These are phyloP conservation scores for Dilophus febrilis DNA, from an alignment of 2,888 invertebrate species.

Conservation along the genomic window DNA sequence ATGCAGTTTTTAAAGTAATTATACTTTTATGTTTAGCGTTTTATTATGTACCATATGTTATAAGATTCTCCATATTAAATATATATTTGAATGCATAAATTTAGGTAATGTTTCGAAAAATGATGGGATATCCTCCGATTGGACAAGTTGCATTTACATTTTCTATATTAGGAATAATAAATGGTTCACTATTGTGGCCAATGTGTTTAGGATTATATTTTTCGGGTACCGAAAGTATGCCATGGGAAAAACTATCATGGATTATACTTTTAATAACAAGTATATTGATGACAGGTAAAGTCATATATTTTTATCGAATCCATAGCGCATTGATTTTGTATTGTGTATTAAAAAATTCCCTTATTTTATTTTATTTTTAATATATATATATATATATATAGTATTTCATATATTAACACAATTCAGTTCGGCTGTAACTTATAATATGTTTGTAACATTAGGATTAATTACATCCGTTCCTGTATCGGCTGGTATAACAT, in stretches of 20 bases:
- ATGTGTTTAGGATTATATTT: constrained; percentile 70
- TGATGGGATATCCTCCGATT: constrained; percentile 81
- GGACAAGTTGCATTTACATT: constrained; percentile 89
- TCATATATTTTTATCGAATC: not conserved
- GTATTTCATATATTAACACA: constrained; percentile 86
- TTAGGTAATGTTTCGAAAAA: constrained; percentile 90
- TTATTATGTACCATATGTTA: constrained; percentile 9
- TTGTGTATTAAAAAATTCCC: too few relatives aligned
- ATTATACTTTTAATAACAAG: constrained; percentile 63
- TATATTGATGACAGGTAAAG: constrained; percentile 54
- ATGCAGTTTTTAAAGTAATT: constrained; percentile 80
- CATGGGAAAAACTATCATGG: constrained; percentile 79
- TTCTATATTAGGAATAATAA: constrained; percentile 75
- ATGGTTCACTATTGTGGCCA: constrained; percentile 83
- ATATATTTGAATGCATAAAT: too few relatives aligned
- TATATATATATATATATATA: too few relatives aligned
- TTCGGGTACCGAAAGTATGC: constrained; percentile 68
- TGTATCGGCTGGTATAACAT: constrained; percentile 79
- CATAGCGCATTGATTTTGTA: too few relatives aligned
- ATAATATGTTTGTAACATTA: constrained; percentile 86
- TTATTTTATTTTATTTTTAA: not conserved
- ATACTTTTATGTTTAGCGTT: constrained; percentile 5
- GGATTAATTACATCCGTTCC: constrained; percentile 89
- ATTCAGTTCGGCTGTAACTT: constrained; percentile 84
- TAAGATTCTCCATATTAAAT: constrained; percentile 3